Evolutionary conservation across 2,888 invertebrate genomes (phyloP), one percentile per base, ranked within the genome.

Genomic region (Elysia crispata): DNA sequence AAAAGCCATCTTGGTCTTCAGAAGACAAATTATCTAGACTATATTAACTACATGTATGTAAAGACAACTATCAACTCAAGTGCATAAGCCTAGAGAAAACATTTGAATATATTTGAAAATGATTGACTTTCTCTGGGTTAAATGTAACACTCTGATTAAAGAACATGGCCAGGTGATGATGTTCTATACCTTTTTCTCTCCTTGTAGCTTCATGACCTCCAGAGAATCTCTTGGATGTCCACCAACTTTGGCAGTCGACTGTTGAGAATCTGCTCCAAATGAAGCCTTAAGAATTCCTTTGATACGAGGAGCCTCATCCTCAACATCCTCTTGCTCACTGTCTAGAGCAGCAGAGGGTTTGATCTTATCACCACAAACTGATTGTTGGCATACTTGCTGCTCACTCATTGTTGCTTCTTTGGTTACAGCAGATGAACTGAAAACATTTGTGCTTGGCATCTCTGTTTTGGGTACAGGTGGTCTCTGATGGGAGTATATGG

Each of bases 161-260:
- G 60, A 60, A 60, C 15, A 60, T 60, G 60, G 15, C 6, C 5
- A 20, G 60, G 15, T 23, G 41, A 41, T 41, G 41, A 6, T 41
- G 41, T 54, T 57, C 23, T 57, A 31, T 62, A 80, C 80, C 76
- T 80, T 80, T 72, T 72, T 80, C 3, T 75, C 79, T 64, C 31
- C 41, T 1, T 80, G 70, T 18, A 76, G 28, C 23, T 62, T 54
- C 18, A 72, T 64, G 18, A 80, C 20, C 30, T 80, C 80, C 41
- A 80, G 31, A 30, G 76, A 76, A 33, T 80, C 80, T 25, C 80
- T 23, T 54, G 5, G 6, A 0, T 76, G 66, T 23, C 28, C n/a
- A 23, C n/a, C 23, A 23, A n/a, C 15, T 25, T 69, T 79, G 5
- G 50, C 8, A 50, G 70, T 13, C 8, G 57, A 18, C 25, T 76